Evolutionary conservation across 30 jellyfish, hydroid and myxozoan genomes (phyloP).

Genomic region (Aurelia aurita complex sp. Pacific): DNA sequence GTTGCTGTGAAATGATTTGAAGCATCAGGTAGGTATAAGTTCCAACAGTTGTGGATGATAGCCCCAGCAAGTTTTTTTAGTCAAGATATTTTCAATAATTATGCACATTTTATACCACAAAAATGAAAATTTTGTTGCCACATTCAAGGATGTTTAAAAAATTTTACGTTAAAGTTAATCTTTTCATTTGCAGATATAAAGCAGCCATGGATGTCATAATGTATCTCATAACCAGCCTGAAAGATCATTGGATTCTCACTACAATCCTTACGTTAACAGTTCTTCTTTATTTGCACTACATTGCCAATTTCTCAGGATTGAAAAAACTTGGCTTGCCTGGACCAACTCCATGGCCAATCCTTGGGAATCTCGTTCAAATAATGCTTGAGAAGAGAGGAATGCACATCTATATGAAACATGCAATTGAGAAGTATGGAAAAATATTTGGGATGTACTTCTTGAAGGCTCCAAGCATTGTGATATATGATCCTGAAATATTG

Average conservation of each 20-base stretch:
- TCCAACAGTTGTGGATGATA: too few relatives aligned
- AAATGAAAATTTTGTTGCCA: too few relatives aligned
- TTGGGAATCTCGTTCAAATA: slow-evolving; percentile 18
- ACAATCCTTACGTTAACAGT: slow-evolving; percentile 5
- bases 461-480: slow-evolving; percentile 27
- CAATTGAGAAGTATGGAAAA: slow-evolving; percentile 33
- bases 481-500: slow-evolving; percentile 32
- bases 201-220: background rate
- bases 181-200: too few relatives aligned
- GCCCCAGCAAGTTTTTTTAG: too few relatives aligned
- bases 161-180: too few relatives aligned
- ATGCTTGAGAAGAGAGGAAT: background rate
- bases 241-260: slow-evolving; percentile 50
- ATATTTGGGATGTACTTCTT: slow-evolving; percentile 36
- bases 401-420: background rate
- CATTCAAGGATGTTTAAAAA: too few relatives aligned
- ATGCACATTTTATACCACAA: too few relatives aligned
- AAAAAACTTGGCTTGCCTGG: slow-evolving; percentile 51
- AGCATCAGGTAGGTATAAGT: too few relatives aligned
- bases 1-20: too few relatives aligned
- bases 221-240: slow-evolving; percentile 12
- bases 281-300: slow-evolving; percentile 32
- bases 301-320: slow-evolving; percentile 9
- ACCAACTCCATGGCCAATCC: slow-evolving; percentile 59
- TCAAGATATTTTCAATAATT: too few relatives aligned